Evolutionary conservation across 1,140 invertebrate species (phyloP), one percentile per base, ranked within the genome.

Genomic region (Lepidurus apus): DNA sequence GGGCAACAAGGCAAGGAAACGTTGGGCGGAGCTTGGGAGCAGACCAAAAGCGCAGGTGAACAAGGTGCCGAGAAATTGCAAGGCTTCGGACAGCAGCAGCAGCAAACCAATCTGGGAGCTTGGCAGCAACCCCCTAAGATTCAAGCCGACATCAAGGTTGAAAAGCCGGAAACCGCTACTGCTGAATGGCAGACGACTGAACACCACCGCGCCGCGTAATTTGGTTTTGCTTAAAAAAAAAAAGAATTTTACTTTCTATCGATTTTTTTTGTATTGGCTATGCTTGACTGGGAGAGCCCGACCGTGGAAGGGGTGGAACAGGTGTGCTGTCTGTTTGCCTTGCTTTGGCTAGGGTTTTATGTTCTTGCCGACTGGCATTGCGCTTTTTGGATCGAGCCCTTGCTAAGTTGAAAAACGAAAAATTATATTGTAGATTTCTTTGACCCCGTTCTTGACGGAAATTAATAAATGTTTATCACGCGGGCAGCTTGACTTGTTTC

Each of bases 121-220:
- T 65, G 53, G 53, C 53, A 65, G 53, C 53, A 65, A 65, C 53
- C 53, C 53, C 53, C 53, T n/a, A 65, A 65, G 53, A 65, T 65
- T 65, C 53, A 65, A 65, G 53, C 53, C 8, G 53, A 65, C 5
- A 1, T 65, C 8, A 65, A 65, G 13, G 53, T 65, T 7, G 21
- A 13, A 21, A 65, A 65, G 21, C 53, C 53, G 17, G 53, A 65
- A 21, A 65, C 53, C 0, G 21, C 53, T 13, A n/a, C 53, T 65
- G 21, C 10, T 13, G 53, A 65, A 65, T 65, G 53, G 53, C 53
- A 65, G 53, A 65, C 53, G 53, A 65, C 53, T 21, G 53, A 65
- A 17, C 53, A 65, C 1, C 53, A 65, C 53, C 53, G 53, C 21
- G 53, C 53, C 53, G 17, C 53, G 53, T 65, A 65, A 65, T 7